phyloP scores from a whole-genome alignment of 2,888 invertebrate species.

The Trimorus sp. region DNA sequence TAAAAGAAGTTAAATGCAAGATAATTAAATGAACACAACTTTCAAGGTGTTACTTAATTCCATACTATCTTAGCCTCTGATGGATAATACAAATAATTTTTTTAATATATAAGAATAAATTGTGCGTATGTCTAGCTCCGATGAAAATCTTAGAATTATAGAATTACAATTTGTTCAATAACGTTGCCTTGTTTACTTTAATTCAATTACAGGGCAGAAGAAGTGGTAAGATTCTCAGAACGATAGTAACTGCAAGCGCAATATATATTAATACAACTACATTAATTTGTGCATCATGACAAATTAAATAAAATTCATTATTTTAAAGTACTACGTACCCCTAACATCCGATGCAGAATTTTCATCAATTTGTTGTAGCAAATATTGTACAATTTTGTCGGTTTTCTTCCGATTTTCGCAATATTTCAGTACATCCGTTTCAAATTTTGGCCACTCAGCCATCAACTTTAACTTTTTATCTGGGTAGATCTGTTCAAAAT shows the following conservation, averaged over 20 bases:
- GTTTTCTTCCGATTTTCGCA: not conserved
- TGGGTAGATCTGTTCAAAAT: conserved; percentile 28
- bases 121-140: too few species aligned
- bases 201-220: conserved; percentile 18
- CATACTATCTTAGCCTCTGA: too few species aligned
- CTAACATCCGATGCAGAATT: not conserved
- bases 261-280: conserved; percentile 1
- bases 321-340: not conserved
- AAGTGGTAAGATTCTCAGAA: conserved; percentile 30
- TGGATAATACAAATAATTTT: too few species aligned
- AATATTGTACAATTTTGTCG: not conserved
- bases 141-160: too few species aligned
- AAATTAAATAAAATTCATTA: not conserved
- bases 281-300: not conserved
- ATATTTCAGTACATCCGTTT: not conserved
- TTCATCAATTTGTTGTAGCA: not conserved
- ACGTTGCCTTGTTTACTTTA: too few species aligned
- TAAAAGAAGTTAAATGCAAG: too few species aligned
- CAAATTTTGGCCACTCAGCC: not conserved
- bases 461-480: conserved; percentile 18
- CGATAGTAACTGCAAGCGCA: conserved; percentile 1
- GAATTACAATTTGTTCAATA: too few species aligned
- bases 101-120: too few species aligned
- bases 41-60: too few species aligned
- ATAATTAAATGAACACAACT: too few species aligned